Conservation (phyloP, 2,113 vertebrate species). For the Chlorocebus sabaeus region DNA sequence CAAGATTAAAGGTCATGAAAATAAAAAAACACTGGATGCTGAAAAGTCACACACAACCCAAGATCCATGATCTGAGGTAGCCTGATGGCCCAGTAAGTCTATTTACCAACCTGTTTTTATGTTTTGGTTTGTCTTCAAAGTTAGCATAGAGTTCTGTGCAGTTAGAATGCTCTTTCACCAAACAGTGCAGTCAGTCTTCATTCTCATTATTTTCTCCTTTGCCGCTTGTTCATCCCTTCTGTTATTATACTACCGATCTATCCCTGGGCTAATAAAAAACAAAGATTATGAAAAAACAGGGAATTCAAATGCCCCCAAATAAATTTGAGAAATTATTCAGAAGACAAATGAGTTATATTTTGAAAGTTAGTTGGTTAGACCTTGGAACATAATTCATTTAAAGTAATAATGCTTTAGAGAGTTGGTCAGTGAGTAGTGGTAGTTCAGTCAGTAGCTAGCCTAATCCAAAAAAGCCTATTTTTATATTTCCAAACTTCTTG, state of each 20-base stretch:
- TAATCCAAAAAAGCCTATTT: background rate
- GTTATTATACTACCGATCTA: background rate
- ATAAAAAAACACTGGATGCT: background rate
- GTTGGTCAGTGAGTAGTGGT: background rate
- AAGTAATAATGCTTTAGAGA: background rate
- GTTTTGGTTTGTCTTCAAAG: background rate
- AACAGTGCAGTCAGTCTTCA: background rate
- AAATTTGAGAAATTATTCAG: background rate
- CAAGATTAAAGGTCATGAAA: background rate
- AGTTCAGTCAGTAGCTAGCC: background rate
- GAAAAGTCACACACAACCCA: background rate
- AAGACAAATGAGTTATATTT: conserved; percentile 23
- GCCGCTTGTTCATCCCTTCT: background rate
- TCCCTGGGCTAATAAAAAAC: background rate
- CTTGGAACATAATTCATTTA: background rate
- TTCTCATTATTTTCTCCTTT: background rate
- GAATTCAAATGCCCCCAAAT: background rate
- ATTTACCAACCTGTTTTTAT: background rate
- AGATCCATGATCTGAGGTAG: background rate
- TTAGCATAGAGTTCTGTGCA: background rate
- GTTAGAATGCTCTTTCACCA: background rate
- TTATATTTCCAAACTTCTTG: background rate
- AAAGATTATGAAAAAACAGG: background rate
- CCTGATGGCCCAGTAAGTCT: background rate
- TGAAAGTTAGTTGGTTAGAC: background rate